Percentiles rank a stretch among this genome's conserved stretches.
phyloP scores from a whole-genome alignment of 2,888 invertebrate genomes.

The Chrysotoxum bicinctum region DNA sequence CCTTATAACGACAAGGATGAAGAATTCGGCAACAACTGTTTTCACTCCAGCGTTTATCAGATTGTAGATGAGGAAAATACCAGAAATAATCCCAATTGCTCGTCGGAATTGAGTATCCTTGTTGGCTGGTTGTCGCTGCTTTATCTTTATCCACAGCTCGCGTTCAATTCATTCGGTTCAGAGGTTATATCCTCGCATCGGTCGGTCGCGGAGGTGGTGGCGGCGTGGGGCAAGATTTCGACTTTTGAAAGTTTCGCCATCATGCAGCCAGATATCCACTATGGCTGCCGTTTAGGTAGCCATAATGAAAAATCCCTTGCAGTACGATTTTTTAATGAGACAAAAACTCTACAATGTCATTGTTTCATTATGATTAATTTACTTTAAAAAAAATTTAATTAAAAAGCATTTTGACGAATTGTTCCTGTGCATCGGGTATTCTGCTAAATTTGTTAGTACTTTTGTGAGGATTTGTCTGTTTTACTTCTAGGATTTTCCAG shows the following conservation, averaged over 20 bases:
- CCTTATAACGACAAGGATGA: constrained; percentile 16
- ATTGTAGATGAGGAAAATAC: background rate
- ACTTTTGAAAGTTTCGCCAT: constrained; percentile 11
- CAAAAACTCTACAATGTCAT: constrained; percentile 63
- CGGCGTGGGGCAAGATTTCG: background rate
- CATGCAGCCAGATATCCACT: background rate
- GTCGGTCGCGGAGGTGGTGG: too few species aligned
- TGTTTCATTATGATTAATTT: constrained; percentile 69
- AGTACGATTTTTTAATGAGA: constrained; percentile 62
- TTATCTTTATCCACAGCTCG: constrained; percentile 21
- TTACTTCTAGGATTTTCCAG: constrained; percentile 42
- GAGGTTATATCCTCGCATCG: background rate
- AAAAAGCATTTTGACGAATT: constrained; percentile 69
- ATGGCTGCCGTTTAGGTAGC: background rate
- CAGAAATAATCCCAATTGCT: constrained; percentile 47
- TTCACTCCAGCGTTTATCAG: constrained; percentile 25
- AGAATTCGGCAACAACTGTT: constrained; percentile 54
- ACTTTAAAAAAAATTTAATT: constrained; percentile 54
- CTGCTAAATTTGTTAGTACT: constrained; percentile 9
- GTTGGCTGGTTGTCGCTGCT: constrained; percentile 25
- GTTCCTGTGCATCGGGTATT: constrained; percentile 24
- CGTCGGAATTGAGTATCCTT: constrained; percentile 48
- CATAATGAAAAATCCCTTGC: constrained; percentile 37
- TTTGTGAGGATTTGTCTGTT: constrained; percentile 4
- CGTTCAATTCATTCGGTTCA: constrained; percentile 2